phyloP scores from a whole-genome alignment of 2,797 vertebrate species.

The Coluber constrictor region DNA sequence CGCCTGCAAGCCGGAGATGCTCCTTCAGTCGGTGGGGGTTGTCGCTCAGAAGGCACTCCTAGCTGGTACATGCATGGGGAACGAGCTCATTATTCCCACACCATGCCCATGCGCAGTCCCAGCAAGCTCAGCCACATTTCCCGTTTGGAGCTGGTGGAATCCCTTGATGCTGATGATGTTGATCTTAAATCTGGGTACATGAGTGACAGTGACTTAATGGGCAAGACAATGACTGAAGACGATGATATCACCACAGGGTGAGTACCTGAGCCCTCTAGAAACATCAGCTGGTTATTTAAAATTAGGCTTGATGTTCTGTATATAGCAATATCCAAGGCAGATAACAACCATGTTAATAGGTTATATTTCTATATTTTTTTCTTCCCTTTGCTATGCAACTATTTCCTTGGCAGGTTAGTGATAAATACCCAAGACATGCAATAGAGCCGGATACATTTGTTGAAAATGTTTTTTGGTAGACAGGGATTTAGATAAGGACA shows the following conservation, averaged over 20 bases:
- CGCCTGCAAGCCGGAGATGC: conserved; percentile 92
- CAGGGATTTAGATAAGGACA: background rate
- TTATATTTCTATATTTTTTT: background rate
- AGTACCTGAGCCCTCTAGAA: conserved; percentile 1
- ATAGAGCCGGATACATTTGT: background rate
- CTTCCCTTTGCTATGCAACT: background rate
- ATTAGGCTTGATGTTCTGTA: background rate
- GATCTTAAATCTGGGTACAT: conserved; percentile 89
- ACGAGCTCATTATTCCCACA: conserved; percentile 87
- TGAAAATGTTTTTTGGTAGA: background rate
- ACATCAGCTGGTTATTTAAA: background rate
- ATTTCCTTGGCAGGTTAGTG: background rate
- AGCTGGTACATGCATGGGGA: conserved; percentile 76
- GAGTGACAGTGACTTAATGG: conserved; percentile 80
- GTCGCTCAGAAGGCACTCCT: conserved; percentile 74
- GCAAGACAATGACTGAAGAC: conserved; percentile 89
- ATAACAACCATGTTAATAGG: background rate
- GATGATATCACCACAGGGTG: conserved; percentile 92
- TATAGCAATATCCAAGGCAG: background rate
- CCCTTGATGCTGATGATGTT: conserved; percentile 76
- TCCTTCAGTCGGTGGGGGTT: conserved; percentile 84
- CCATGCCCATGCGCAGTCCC: conserved; percentile 91
- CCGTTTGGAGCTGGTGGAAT: conserved; percentile 85
- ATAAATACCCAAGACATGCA: background rate
- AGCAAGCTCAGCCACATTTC: conserved; percentile 85